Base-by-base conservation (phyloP, 2,113 vertebrate species). In the Pseudonaja textilis region DNA sequence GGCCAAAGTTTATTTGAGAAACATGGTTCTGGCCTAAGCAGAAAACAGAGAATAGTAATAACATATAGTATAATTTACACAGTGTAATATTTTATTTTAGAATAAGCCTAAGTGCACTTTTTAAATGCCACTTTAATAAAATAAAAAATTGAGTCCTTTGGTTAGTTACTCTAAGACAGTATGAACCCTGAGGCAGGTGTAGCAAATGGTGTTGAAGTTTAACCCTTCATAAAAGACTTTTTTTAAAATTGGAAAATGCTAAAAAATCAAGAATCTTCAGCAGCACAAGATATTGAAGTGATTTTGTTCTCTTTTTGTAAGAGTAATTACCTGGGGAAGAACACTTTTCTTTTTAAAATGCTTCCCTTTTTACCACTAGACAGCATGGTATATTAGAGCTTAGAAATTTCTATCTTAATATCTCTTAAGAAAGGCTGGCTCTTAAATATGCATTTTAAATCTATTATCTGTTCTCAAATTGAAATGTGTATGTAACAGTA, bases 371-470 rank as follows among this genome's bases (percentile, higher is more conserved):
- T 87, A 59, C 55, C 59, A 26, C 56, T 56, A 64, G 42, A 57
- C 52, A 50, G 11, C 47, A 81, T 11, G 7, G 14, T 64, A 25
- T 5, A 55, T 34, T 81, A n/a, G 56, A 45, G 10, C 1, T 10
- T 56, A 55, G 34, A 14, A 56, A 45, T 56, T 25, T 4, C 14
- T 14, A 74, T 14, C 5, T 39, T 56, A 85, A 85, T 29, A 26
- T 86, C 39, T 45, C 1, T 91, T 59, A 25, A 86, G 23, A 91
- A 85, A 1, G 23, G 25, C 42, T 59, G 39, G 42, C 29, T 89
- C 54, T 89, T 89, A 81, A 69, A 90, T 59, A 86, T 14, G 57
- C 23, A 91, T 86, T 87, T 91, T 87, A n/a, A 61, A 87, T 29
- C 23, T 16, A n/a, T 14, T 34, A 61, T 59, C 56, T 61, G 5